These are phyloP conservation scores for Alfaro cultratus DNA, from an alignment of 2,797 vertebrate species.

Conservation along the genomic window DNA sequence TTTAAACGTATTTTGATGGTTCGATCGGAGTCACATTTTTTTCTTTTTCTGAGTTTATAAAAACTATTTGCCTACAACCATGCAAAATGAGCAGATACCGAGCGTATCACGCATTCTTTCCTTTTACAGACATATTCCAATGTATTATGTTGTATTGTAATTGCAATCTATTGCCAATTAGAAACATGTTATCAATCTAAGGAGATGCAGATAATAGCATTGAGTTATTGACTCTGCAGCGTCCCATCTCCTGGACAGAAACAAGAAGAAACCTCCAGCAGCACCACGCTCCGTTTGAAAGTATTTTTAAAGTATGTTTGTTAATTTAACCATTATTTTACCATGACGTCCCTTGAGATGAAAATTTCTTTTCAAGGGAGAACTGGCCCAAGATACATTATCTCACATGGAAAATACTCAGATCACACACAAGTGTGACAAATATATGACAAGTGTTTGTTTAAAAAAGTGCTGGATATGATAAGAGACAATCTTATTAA, in stretches of 20 bases:
- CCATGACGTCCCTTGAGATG: too few species aligned
- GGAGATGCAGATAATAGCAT: not conserved
- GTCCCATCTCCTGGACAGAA: not conserved
- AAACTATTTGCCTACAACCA: not conserved
- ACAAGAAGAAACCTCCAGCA: not conserved
- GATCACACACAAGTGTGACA: too few species aligned
- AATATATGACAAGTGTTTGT: too few species aligned
- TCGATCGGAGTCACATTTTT: not conserved
- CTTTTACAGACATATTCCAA: not conserved
- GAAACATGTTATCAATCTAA: not conserved
- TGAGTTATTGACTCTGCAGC: not conserved
- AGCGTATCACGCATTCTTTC: not conserved
- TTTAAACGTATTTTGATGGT: not conserved
- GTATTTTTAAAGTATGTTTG: too few species aligned
- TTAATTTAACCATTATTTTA: too few species aligned
- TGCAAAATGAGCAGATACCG: not conserved
- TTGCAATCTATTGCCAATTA: not conserved
- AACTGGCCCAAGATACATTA: too few species aligned
- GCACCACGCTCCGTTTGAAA: not conserved
- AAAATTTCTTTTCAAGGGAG: too few species aligned
- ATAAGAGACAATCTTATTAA: too few species aligned
- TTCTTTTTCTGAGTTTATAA: not conserved
- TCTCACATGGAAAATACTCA: too few species aligned
- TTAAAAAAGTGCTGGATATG: too few species aligned
- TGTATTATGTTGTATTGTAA: not conserved